These are phyloP conservation scores for Ceyx melanurus DNA, from an alignment of 2,113 vertebrate genomes.

Conservation along the genomic window DNA sequence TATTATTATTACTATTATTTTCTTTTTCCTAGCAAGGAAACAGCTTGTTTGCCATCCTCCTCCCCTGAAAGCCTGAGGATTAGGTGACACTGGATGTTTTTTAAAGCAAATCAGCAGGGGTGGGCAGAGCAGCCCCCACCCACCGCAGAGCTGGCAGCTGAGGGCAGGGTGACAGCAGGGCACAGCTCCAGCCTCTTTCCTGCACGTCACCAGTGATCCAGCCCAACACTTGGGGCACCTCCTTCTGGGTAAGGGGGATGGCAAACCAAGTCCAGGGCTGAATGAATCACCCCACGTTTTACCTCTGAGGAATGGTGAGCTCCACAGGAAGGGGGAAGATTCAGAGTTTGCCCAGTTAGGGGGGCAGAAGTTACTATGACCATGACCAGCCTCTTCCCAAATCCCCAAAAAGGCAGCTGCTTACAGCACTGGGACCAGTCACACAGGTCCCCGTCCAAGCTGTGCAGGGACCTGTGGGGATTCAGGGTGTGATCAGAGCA, in stretches of 20 bases:
- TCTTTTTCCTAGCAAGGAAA: constrained; percentile 1
- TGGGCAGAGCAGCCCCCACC: accelerated
- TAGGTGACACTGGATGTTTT: neutral
- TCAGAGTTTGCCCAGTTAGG: neutral
- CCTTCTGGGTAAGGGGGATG: neutral
- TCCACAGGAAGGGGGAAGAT: neutral
- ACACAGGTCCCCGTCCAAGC: neutral
- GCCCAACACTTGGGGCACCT: neutral
- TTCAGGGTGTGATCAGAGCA: accelerated
- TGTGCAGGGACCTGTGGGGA: neutral
- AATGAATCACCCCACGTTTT: accelerated
- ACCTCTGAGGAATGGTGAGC: neutral
- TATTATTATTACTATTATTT: neutral
- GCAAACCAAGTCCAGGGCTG: neutral
- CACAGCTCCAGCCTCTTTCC: neutral
- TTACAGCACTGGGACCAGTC: neutral
- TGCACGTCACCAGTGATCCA: neutral
- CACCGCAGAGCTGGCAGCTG: neutral
- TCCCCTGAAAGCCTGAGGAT: neutral
- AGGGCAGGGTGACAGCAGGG: neutral
- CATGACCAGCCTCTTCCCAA: neutral
- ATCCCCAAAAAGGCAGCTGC: neutral
- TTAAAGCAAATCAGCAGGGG: neutral
- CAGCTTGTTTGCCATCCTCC: neutral
- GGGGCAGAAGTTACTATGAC: neutral